Conservation (phyloP, 2,113 vertebrate species). For the Plecturocebus donacophilus region DNA sequence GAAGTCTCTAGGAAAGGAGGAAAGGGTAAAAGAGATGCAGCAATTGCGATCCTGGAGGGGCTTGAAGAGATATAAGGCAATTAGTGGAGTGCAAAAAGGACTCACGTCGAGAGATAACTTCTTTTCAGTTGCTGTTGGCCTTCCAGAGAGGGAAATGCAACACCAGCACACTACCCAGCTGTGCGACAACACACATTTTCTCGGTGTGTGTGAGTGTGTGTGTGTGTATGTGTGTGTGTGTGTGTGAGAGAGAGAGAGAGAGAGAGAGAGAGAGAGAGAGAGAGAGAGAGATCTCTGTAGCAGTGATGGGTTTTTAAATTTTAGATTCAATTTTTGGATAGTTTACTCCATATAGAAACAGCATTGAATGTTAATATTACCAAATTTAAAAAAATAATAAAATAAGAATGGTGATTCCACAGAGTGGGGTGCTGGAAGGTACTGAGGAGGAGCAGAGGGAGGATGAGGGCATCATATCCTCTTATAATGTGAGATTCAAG, state of each 20-base stretch:
- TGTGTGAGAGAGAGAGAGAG: too few species aligned
- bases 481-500: accelerated
- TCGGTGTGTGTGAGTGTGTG: too few species aligned
- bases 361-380: background rate
- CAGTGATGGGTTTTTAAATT: background rate
- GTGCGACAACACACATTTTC: accelerated
- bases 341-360: background rate
- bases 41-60: too few species aligned
- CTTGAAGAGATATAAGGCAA: accelerated
- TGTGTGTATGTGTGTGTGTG: background rate
- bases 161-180: too few species aligned
- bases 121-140: accelerated
- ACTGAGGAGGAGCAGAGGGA: background rate
- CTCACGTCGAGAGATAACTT: accelerated
- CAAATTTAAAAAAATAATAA: background rate
- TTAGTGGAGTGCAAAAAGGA: background rate
- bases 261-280: too few species aligned
- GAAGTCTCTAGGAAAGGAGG: background rate
- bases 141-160: background rate
- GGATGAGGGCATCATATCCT: accelerated
- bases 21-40: background rate
- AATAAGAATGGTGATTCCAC: background rate
- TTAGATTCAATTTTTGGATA: background rate
- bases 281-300: background rate
- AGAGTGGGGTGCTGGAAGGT: background rate